Percentiles rank a stretch among this genome's conserved stretches.
Evolutionary conservation across 2,113 vertebrate species (phyloP).

Genomic region (Cacatua alba): DNA sequence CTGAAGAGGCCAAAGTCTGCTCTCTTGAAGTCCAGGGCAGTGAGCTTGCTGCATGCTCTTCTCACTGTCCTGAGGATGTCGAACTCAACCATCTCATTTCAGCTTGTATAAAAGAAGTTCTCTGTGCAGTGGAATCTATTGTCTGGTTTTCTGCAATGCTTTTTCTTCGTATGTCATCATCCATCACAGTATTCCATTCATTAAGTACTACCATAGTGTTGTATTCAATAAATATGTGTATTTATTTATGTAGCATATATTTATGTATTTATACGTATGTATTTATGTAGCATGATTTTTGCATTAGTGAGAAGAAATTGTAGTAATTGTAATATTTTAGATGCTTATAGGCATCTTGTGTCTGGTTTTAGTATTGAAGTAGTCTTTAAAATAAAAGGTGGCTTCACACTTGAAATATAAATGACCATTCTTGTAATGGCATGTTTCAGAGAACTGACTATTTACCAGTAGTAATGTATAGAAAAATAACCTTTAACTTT

Average conservation of each 20-base stretch:
- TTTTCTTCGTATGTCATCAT: background rate
- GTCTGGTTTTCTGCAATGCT: background rate
- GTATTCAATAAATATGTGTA: background rate
- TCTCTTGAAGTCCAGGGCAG: no score
- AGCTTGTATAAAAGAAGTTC: background rate
- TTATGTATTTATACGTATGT: background rate
- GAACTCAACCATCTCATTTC: background rate
- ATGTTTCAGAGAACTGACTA: background rate
- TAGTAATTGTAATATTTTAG: background rate
- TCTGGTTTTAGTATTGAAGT: background rate
- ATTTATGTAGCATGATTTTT: background rate
- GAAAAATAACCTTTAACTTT: background rate
- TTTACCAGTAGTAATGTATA: background rate
- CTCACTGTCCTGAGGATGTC: no score
- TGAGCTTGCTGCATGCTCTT: no score
- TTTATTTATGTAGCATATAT: background rate
- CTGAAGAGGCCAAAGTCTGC: no score
- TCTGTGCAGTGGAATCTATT: background rate
- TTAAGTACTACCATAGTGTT: background rate
- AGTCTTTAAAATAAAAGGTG: background rate
- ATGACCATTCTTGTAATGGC: background rate
- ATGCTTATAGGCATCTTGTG: background rate
- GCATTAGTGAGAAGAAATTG: background rate
- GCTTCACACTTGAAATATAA: background rate
- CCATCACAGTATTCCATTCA: background rate